Percentiles rank a stretch among this genome's conserved stretches.
Evolutionary conservation across 2,888 invertebrate genomes (phyloP).

Genomic region (Hyles lineata): DNA sequence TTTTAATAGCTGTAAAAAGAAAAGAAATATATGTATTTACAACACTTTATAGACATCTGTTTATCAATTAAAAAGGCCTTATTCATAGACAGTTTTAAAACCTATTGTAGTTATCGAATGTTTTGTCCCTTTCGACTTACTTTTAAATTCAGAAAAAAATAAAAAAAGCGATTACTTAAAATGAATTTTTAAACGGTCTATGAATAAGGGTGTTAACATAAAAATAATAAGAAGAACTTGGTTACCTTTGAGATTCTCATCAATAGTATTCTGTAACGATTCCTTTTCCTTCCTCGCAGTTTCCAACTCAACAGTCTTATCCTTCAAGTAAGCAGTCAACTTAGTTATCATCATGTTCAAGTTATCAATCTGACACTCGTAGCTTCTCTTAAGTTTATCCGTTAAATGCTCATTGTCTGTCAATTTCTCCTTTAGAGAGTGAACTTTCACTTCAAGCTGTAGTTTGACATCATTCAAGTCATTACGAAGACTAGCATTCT

Average conservation of each 20-base stretch:
- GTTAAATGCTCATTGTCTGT: constrained; percentile 65
- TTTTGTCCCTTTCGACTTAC: too few species aligned
- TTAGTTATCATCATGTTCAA: constrained; percentile 67
- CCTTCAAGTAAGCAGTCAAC: constrained; percentile 64
- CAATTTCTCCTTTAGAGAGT: constrained; percentile 67
- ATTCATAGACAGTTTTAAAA: too few species aligned
- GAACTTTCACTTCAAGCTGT: constrained; percentile 65
- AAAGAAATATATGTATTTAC: constrained; percentile 30
- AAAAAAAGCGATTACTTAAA: too few species aligned
- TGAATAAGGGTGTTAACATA: too few species aligned
- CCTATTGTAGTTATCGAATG: too few species aligned
- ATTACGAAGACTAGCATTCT: constrained; percentile 58
- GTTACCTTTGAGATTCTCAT: constrained; percentile 58
- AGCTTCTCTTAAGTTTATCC: constrained; percentile 64
- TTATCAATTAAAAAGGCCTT: neutral
- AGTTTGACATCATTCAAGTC: constrained; percentile 63
- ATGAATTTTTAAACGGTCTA: too few species aligned
- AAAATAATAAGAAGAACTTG: neutral
- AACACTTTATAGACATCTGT: too few species aligned
- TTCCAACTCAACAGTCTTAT: constrained; percentile 63
- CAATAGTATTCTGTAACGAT: constrained; percentile 49
- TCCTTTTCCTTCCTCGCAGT: constrained; percentile 59
- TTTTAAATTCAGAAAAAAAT: too few species aligned
- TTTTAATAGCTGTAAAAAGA: constrained; percentile 56
- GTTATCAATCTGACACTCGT: constrained; percentile 68